Evolutionary conservation across 2,888 invertebrate genomes (phyloP), one percentile per base, ranked within the genome.

Genomic region (Scelioninae gen. 1): DNA sequence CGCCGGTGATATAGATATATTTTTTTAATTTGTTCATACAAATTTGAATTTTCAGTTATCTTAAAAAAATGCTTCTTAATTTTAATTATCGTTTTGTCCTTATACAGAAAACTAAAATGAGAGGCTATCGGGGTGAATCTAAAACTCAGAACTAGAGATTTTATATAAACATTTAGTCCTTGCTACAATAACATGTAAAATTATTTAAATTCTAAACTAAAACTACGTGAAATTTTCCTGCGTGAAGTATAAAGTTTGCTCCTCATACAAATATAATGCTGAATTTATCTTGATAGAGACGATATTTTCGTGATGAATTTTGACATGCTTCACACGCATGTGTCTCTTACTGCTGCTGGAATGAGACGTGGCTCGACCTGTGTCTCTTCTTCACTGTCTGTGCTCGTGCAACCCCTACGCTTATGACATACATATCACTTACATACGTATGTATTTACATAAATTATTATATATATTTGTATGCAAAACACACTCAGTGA

Each of bases 321-420:
- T 68, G 79, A 74, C 74, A 74, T 40, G 55, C 62, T 72, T 80
- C 79, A 80, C 68, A 68, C 55, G 66, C 79, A 79, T 66, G 66
- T 79, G 79, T 66, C 79, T 60, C 51, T 60, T 55, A 51, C 47
- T 58, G 45, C 69, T 56, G 55, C 38, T 79, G 65, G 13, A 79
- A 29, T 55, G 72, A 79, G 79, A 79, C 72, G 79, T 51, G 68
- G 29, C 55, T 69, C 71, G 63, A 49, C 47, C 38, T 16, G 40
- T 34, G 49, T 65, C 78, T 72, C 78, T 71, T 71, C 78, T 78
- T 65, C 32, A 23, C 51, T 65, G 58, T 79, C 71, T 69, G 56
- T 55, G 62, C 38, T 58, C 65, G 58, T 66, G 45, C 72, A 60
- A 60, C 79, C 79, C 79, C 65, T 72, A 23, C 38, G 40, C 65